phyloP scores from a whole-genome alignment of 2,888 invertebrate species.

The Dastarcus helophoroides region DNA sequence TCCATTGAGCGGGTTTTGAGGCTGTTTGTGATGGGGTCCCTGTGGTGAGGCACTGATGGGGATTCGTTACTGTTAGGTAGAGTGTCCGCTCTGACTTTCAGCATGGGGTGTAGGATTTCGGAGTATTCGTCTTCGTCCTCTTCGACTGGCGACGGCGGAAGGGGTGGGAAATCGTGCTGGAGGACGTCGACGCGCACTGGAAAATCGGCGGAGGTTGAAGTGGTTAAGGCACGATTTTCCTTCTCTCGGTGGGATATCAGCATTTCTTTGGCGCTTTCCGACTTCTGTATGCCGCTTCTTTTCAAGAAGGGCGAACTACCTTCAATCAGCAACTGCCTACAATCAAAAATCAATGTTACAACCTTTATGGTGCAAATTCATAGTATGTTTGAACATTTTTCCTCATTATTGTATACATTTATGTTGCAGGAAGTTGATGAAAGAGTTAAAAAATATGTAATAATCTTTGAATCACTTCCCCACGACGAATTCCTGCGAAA shows the following conservation, averaged over 20 bases:
- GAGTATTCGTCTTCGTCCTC: constrained; percentile 67
- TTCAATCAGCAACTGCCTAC: constrained; percentile 34
- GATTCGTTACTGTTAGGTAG: constrained; percentile 45
- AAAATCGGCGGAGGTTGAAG: constrained; percentile 43
- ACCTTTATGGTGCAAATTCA: too few species aligned
- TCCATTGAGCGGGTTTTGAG: constrained; percentile 80
- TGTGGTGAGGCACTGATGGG: constrained; percentile 64
- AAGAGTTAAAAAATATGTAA: too few species aligned
- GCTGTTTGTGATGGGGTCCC: constrained; percentile 50
- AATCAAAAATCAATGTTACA: too few species aligned
- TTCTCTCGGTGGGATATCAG: constrained; percentile 39
- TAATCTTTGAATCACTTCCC: too few species aligned
- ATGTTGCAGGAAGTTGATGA: too few species aligned
- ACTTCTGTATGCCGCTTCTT: constrained; percentile 59
- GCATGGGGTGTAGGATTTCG: constrained; percentile 46
- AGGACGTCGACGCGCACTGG: constrained; percentile 55
- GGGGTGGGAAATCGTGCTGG: constrained; percentile 60
- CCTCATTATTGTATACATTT: too few species aligned
- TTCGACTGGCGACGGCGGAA: constrained; percentile 75
- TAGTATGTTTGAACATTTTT: too few species aligned
- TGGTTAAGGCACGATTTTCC: constrained; percentile 24
- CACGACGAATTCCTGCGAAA: too few species aligned
- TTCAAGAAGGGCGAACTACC: constrained; percentile 36
- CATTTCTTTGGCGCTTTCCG: constrained; percentile 64
- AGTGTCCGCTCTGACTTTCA: constrained; percentile 43